These are phyloP conservation scores for Haliaeetus leucogaster DNA, from an alignment of 2,113 vertebrate genomes.

Conservation along the genomic window DNA sequence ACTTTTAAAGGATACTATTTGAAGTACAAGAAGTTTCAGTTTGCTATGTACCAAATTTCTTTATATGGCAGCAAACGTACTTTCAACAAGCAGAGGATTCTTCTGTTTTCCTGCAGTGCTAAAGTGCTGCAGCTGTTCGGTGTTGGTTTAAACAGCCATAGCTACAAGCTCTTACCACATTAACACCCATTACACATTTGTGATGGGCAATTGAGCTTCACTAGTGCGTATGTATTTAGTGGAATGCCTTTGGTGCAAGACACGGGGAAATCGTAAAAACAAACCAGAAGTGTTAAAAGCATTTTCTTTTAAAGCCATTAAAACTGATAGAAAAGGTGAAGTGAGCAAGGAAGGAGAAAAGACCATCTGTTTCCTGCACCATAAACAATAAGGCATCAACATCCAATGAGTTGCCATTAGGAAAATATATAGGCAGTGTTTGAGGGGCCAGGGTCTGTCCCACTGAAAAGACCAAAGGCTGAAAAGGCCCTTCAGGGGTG, in stretches of 20 bases:
- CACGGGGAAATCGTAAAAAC: neutral
- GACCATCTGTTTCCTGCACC: neutral
- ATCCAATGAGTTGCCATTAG: neutral
- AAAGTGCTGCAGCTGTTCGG: neutral
- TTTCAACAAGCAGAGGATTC: neutral
- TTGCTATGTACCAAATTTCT: neutral
- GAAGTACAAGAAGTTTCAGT: neutral
- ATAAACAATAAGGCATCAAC: neutral
- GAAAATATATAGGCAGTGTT: neutral
- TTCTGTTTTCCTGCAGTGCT: neutral
- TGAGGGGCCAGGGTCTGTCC: neutral
- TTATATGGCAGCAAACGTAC: neutral
- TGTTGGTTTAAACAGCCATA: neutral
- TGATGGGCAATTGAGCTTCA: slow-evolving; percentile 30
- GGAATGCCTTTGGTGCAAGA: neutral
- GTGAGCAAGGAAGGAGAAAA: neutral
- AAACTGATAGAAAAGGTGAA: slow-evolving; percentile 1
- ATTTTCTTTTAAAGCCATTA: neutral
- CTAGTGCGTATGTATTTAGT: neutral
- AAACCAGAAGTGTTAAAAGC: neutral
- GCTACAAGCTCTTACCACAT: neutral
- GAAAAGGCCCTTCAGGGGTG: neutral
- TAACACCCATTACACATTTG: neutral
- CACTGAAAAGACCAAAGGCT: neutral
- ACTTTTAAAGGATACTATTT: neutral